These are phyloP conservation scores for Eupithecia subumbrata DNA, from an alignment of 2,888 invertebrate genomes.

Conservation along the genomic window DNA sequence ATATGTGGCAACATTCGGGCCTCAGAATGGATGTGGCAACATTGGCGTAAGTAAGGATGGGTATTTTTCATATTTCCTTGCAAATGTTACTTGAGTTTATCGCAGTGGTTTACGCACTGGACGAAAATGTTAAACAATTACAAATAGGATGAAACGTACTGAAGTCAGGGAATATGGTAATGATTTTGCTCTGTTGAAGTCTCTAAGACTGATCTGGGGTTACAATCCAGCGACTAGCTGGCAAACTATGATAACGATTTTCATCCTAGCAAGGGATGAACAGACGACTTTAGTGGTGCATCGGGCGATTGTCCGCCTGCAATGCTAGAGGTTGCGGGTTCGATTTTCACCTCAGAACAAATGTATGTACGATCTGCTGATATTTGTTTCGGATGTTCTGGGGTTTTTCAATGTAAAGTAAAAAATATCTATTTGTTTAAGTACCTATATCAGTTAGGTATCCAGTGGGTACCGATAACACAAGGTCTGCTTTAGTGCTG, in stretches of 20 bases:
- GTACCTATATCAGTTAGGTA: background rate
- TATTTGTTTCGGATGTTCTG: background rate
- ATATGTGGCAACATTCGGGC: slow-evolving; percentile 39
- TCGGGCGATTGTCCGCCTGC: background rate
- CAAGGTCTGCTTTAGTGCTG: no score
- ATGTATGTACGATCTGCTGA: background rate
- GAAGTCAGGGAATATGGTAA: background rate
- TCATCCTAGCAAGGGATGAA: background rate
- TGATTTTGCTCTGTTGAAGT: background rate
- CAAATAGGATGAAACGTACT: background rate
- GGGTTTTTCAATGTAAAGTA: background rate
- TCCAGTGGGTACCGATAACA: background rate
- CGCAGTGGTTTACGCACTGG: slow-evolving; percentile 10
- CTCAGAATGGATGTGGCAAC: slow-evolving; percentile 22
- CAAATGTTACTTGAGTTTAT: slow-evolving; percentile 11
- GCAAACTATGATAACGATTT: background rate
- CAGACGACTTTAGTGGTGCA: background rate
- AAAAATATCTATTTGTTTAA: background rate
- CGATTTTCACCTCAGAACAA: background rate
- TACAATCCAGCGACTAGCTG: background rate
- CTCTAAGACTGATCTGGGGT: background rate
- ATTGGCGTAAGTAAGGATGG: slow-evolving; percentile 18
- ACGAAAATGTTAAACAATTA: background rate
- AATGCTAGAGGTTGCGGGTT: background rate
- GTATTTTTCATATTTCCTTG: slow-evolving; percentile 29